A percentile compares a stretch with the other conserved stretches of the same genome.
Conservation (phyloP, 2,888 invertebrate genomes). For the Ganaspis brasiliensis region DNA sequence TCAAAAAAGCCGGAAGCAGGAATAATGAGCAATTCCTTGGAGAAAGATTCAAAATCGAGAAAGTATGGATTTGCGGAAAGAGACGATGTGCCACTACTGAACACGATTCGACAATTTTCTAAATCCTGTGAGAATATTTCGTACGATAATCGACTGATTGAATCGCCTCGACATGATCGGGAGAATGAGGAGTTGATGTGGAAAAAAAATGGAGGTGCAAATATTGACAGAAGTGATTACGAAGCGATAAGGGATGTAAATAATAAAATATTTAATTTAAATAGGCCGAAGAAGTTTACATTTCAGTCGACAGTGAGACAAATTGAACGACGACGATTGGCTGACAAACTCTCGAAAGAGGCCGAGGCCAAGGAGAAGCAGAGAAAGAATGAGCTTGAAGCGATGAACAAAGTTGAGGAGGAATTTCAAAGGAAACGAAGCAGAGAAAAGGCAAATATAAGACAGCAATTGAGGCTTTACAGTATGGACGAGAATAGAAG, state of each 20-base stretch:
- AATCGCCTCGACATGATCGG: neutral
- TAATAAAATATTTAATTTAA: neutral
- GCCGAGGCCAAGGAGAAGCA: constrained; percentile 90
- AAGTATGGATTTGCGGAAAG: constrained; percentile 54
- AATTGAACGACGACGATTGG: constrained; percentile 87
- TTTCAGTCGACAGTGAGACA: constrained; percentile 93
- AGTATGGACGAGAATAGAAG: constrained; percentile 84
- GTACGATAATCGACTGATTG: too few relatives aligned
- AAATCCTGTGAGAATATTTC: constrained; percentile 82
- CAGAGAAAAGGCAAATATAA: constrained; percentile 87
- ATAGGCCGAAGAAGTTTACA: constrained; percentile 86
- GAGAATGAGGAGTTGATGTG: too few relatives aligned
- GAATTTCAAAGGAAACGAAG: constrained; percentile 93
- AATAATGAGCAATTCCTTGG: too few relatives aligned
- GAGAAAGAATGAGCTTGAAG: constrained; percentile 89
- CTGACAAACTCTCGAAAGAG: constrained; percentile 89
- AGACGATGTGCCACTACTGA: constrained; percentile 44
- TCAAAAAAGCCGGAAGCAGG: too few relatives aligned
- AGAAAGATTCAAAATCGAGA: too few relatives aligned
- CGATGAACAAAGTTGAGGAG: constrained; percentile 92
- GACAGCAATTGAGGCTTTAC: constrained; percentile 88
- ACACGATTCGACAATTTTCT: constrained; percentile 69
- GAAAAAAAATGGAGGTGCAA: too few relatives aligned
- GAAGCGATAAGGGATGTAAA: neutral
- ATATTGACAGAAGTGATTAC: neutral